Base-by-base conservation (phyloP, 2,888 invertebrate species). In the Pemphredon lugubris region DNA sequence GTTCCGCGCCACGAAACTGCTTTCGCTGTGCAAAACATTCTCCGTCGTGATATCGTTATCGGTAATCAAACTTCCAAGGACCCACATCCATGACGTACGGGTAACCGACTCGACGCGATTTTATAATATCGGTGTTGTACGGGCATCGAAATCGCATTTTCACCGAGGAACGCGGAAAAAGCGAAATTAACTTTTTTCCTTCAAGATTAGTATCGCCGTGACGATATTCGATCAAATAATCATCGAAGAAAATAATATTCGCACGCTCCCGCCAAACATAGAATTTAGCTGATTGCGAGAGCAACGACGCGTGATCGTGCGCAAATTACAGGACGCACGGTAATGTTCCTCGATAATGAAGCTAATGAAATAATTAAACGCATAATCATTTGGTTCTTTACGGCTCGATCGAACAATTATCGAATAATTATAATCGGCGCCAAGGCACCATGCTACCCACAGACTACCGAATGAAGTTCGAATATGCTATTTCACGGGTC, bases 401-500 rank as follows among this genome's bases (percentile, higher is more conserved):
- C 20, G 7, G 18, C 37, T 44, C 45, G 14, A 60, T 42, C 9
- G 59, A 40, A 59, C 32, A 37, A n/a, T n/a, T n/a, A n/a, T n/a
- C n/a, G n/a, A n/a, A n/a, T 23, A 34, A 44, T 53, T 45, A 51
- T 63, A 58, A 63, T 57, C 53, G 53, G 30, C 44, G 20, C 16
- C 23, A 30, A 39, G 30, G 21, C 20, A 39, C 4, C 11, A 20
- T 13, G 21, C n/a, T n/a, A 18, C n/a, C n/a, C 14, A 7, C 34
- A n/a, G 13, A 16, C 26, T 63, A 37, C 16, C 64, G 50, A 67
- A 54, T 63, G 48, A 48, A 58, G 30, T 54, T 42, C 53, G 55
- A 48, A 67, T 63, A 63, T 50, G 58, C 58, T 67, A 67, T 72
- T 72, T 72, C 67, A 67, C 67, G 63, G 63, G 20, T 69, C 55